A percentile compares a stretch with the other conserved stretches of the same genome.
Conservation (phyloP, 2,797 vertebrate species). For the Nyctibius grandis region DNA sequence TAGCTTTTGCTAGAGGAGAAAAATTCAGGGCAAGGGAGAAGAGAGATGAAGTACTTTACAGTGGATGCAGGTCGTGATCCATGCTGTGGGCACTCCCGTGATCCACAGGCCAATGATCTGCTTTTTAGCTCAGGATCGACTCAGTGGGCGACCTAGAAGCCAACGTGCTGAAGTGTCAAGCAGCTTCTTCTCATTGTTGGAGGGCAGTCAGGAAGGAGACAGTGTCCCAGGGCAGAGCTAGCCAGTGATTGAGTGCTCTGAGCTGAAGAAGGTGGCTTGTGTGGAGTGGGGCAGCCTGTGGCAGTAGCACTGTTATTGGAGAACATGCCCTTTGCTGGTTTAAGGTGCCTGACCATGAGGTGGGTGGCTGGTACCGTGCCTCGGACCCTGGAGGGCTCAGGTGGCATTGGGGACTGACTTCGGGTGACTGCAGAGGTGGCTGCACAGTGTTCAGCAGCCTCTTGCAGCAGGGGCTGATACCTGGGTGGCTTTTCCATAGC, state of each 20-base stretch:
- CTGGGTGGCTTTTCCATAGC: background rate
- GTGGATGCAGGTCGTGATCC: background rate
- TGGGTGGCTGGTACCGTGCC: background rate
- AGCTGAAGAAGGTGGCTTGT: background rate
- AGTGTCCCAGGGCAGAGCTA: background rate
- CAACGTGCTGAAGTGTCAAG: background rate
- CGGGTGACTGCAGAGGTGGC: too few species aligned
- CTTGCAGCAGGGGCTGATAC: background rate
- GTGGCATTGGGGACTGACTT: background rate
- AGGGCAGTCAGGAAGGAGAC: background rate
- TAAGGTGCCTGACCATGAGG: background rate
- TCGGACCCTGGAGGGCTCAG: background rate
- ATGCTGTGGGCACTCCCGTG: background rate
- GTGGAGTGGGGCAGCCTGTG: background rate
- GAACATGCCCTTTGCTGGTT: background rate
- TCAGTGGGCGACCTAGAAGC: background rate
- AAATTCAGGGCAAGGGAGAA: background rate
- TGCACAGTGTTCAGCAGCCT: background rate
- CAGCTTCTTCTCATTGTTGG: background rate
- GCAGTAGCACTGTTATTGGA: accelerated
- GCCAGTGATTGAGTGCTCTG: accelerated
- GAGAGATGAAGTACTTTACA: background rate
- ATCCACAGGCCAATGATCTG: background rate
- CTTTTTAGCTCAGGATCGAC: background rate
- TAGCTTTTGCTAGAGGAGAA: background rate